Percentiles rank a stretch among this genome's conserved stretches.
Conservation (phyloP, 2,797 vertebrate species). For the Sardinella longiceps region DNA sequence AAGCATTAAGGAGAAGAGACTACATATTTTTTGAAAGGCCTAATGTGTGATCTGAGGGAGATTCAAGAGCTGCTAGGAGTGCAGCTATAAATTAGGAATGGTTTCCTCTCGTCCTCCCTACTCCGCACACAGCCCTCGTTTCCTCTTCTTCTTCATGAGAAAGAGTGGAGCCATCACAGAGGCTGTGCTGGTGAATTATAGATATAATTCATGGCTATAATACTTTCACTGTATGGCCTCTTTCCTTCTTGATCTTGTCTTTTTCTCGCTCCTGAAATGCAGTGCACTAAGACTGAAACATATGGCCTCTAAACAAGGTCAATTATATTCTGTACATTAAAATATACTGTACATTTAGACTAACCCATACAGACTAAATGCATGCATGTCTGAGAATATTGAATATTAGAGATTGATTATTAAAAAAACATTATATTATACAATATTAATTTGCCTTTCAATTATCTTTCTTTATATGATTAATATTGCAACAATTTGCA, state of each 20-base stretch:
- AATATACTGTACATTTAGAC: too few relatives aligned
- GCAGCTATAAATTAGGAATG: constrained; percentile 71
- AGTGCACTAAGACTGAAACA: constrained; percentile 35
- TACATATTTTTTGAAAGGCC: constrained; percentile 57
- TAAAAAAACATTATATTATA: too few relatives aligned
- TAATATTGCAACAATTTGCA: too few relatives aligned
- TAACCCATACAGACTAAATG: too few relatives aligned
- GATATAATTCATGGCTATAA: constrained; percentile 42
- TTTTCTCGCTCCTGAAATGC: not conserved
- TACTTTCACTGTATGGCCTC: constrained; percentile 43
- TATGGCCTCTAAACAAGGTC: constrained; percentile 52
- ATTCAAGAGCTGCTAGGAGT: constrained; percentile 61
- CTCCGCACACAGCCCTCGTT: not conserved
- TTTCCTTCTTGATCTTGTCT: not conserved
- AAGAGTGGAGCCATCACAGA: constrained; percentile 39
- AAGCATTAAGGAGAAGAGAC: constrained; percentile 53
- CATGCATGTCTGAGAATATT: too few relatives aligned
- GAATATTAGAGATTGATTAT: too few relatives aligned
- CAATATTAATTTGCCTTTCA: too few relatives aligned
- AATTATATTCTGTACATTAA: not conserved
- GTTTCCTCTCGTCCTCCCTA: constrained; percentile 38
- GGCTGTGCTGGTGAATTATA: constrained; percentile 46
- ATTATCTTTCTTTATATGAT: too few relatives aligned
- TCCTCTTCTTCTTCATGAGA: not conserved
- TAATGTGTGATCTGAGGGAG: constrained; percentile 63